Percentiles rank a stretch among this genome's conserved stretches.
phyloP scores from a whole-genome alignment of 1,140 invertebrate species.

The Drosophila pallidifrons region DNA sequence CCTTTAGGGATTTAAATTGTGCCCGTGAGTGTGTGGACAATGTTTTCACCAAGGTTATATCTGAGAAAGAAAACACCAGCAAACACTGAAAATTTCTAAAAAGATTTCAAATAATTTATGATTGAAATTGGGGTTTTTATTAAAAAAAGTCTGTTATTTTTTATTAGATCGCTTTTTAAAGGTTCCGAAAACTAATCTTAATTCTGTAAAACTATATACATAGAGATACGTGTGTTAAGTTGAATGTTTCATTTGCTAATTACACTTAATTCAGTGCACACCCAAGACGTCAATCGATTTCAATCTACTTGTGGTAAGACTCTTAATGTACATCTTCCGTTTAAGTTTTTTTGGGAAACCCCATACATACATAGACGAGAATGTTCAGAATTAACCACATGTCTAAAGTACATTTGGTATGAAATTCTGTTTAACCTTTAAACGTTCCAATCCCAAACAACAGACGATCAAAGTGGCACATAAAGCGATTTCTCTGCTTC shows the following conservation, averaged over 20 bases:
- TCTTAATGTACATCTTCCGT: conserved; percentile 41
- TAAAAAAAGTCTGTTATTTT: too few species aligned
- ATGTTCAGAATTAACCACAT: neutral
- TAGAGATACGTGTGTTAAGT: conserved; percentile 13
- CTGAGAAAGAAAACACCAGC: too few species aligned
- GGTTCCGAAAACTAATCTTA: too few species aligned
- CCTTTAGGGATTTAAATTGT: conserved; percentile 65
- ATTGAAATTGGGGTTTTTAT: too few species aligned
- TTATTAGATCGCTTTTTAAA: too few species aligned
- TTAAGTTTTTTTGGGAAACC: conserved; percentile 34
- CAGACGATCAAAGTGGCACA: conserved; percentile 37
- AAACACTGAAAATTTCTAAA: conserved; percentile 1
- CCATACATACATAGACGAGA: neutral
- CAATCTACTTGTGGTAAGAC: neutral
- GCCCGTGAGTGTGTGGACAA: conserved; percentile 34
- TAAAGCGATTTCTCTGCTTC: conserved; percentile 26
- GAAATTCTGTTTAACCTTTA: conserved; percentile 77
- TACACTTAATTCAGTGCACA: conserved; percentile 27
- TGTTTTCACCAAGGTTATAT: conserved; percentile 45
- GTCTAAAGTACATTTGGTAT: conserved; percentile 72
- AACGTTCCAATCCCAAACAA: conserved; percentile 39
- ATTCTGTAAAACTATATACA: conserved; percentile 5
- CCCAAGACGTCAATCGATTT: conserved; percentile 36
- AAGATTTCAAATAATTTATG: too few species aligned
- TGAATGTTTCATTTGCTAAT: conserved; percentile 44